These are phyloP conservation scores for Dicyrtomina minuta DNA, from an alignment of 2,888 invertebrate genomes.

Conservation along the genomic window DNA sequence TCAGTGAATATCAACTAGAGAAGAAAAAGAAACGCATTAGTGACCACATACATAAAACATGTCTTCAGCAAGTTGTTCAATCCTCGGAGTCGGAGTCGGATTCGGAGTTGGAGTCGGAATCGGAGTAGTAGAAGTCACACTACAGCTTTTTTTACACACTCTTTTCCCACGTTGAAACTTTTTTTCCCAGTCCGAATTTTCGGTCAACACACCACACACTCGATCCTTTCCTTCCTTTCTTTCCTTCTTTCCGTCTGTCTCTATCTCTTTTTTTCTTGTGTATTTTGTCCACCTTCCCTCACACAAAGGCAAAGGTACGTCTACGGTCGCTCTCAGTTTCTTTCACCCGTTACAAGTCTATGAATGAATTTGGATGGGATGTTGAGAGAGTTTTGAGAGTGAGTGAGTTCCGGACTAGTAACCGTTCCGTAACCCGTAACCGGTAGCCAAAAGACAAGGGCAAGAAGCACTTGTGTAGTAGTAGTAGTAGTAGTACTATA, in stretches of 20 bases:
- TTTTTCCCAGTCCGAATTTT: slow-evolving; percentile 36
- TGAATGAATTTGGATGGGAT: too few species aligned
- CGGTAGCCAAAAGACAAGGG: too few species aligned
- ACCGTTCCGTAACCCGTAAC: too few species aligned
- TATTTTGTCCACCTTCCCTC: neutral
- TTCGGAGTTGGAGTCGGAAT: too few species aligned
- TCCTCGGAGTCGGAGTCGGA: slow-evolving; percentile 31
- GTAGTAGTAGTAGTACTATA: too few species aligned
- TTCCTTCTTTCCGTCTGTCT: slow-evolving; percentile 20
- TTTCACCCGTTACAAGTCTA: neutral
- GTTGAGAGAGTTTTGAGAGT: too few species aligned
- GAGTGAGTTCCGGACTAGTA: too few species aligned
- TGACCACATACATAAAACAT: slow-evolving; percentile 54
- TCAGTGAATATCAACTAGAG: slow-evolving; percentile 52
- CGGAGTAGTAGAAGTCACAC: slow-evolving; percentile 29
- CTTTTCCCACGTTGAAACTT: slow-evolving; percentile 31
- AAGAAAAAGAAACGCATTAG: slow-evolving; percentile 48
- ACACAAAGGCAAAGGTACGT: neutral
- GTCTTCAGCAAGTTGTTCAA: slow-evolving; percentile 51
- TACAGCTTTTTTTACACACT: slow-evolving; percentile 38
- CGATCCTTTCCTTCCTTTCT: neutral
- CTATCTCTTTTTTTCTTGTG: neutral
- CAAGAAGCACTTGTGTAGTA: too few species aligned
- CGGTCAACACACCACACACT: neutral
- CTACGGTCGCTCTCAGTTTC: neutral